Base-by-base conservation (phyloP, 2,888 invertebrate genomes). In the Carterocephalus palaemon region DNA sequence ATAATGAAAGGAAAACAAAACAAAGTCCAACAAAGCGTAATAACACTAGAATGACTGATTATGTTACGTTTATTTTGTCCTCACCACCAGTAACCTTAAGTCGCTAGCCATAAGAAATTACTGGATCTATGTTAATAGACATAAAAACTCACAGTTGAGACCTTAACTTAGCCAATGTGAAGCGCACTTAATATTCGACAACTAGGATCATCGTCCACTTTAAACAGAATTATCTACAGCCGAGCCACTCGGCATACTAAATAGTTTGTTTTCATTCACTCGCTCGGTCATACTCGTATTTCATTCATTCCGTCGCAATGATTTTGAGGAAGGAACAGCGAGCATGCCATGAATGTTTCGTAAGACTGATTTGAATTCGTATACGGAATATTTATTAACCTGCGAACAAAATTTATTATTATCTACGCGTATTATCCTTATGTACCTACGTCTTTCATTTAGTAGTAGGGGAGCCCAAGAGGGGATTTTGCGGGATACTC, bases 161-260 rank as follows among this genome's bases (percentile, higher is more conserved):
- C n/a, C n/a, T n/a, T n/a, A n/a, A 32, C 24, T 9, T 15, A 22
- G n/a, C 16, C 32, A 19, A 23, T 28, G 15, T 10, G 19, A 13
- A 29, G 4, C 34, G 26, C 34, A 22, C 34, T 42, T 42, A 34
- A 34, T 20, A 42, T 34, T 42, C 42, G 28, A 42, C 34, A 20
- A 20, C 29, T 17, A 9, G 24, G 24, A 43, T 43, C 16, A 10
- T 29, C 45, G 28, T 40, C 48, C 33, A 52, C 42, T 53, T 56
- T 53, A 54, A 57, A 57, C 54, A 53, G 53, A 51, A 54, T 54
- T 53, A 57, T 52, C 49, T 39, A 29, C 31, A 19, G 31, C 12
- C 15, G 28, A 41, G 34, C 15, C 48, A 32, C 24, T 19, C 38
- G 37, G 59, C 52, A 59, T 59, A 53, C 53, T 52, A 53, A 57